Conservation (phyloP, 2,888 invertebrate genomes). For the Drosophila prostipennis region DNA sequence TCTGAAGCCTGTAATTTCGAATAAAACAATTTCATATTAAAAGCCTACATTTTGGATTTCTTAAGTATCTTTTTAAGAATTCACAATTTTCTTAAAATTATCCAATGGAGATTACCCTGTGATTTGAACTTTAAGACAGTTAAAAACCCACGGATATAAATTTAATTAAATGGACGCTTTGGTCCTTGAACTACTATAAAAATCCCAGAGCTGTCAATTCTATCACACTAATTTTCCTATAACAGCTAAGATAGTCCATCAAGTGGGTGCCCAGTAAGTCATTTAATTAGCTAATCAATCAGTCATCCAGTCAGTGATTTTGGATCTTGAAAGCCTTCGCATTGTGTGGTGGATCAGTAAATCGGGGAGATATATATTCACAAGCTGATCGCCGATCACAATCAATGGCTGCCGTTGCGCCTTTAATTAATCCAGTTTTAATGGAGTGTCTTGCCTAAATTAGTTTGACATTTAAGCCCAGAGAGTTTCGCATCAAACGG, state of each 20-base stretch:
- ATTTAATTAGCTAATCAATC: slow-evolving; percentile 53
- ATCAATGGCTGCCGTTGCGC: slow-evolving; percentile 46
- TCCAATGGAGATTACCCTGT: too few species aligned
- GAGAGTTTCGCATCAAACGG: slow-evolving; percentile 52
- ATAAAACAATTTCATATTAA: too few species aligned
- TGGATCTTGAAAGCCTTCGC: slow-evolving; percentile 8
- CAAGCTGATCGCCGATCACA: slow-evolving; percentile 15
- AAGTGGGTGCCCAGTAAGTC: slow-evolving; percentile 37
- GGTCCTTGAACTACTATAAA: not conserved
- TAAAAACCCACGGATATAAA: too few species aligned
- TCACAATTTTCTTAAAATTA: too few species aligned
- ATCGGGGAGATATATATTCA: slow-evolving; percentile 33
- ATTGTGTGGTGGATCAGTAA: slow-evolving; percentile 1
- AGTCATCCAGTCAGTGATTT: slow-evolving; percentile 16
- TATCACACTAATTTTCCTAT: not conserved
- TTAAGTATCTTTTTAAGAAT: too few species aligned
- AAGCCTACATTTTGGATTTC: too few species aligned
- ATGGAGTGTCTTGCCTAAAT: slow-evolving; percentile 69
- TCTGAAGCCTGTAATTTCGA: too few species aligned
- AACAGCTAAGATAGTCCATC: slow-evolving; percentile 26
- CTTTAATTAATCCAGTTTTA: slow-evolving; percentile 78
- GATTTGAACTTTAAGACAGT: too few species aligned
- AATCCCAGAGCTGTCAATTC: slow-evolving; percentile 7
- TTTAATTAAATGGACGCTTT: too few species aligned
- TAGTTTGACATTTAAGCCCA: slow-evolving; percentile 74